phyloP scores from a whole-genome alignment of 2,113 vertebrate species.

The Actenoides hombroni region DNA sequence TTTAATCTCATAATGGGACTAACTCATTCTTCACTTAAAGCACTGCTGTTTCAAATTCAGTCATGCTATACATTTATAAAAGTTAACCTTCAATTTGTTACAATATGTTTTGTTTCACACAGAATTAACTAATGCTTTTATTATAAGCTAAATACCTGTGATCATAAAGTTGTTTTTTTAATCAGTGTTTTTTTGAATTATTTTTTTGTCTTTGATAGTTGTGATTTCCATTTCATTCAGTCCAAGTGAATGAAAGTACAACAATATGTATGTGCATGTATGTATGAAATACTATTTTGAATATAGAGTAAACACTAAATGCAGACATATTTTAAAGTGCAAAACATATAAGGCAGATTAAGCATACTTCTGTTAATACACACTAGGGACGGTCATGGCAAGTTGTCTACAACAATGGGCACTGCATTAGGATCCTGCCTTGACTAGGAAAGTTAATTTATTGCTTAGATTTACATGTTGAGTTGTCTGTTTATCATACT shows the following conservation, averaged over 20 bases:
- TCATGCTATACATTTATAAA: neutral
- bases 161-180: neutral
- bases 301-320: neutral
- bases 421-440: neutral
- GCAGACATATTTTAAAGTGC: neutral
- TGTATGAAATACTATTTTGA: neutral
- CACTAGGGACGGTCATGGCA: neutral
- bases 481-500: neutral
- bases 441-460: neutral
- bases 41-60: neutral
- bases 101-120: neutral
- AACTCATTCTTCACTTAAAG: neutral
- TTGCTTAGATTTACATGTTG: neutral
- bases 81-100: neutral
- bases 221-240: neutral
- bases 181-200: fast-evolving
- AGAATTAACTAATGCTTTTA: neutral
- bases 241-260: neutral
- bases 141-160: neutral
- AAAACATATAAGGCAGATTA: neutral
- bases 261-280: neutral
- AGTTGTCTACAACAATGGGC: neutral
- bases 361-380: neutral
- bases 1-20: neutral
- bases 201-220: neutral